Conservation (phyloP, 2,797 vertebrate species). For the Dryobates pubescens region DNA sequence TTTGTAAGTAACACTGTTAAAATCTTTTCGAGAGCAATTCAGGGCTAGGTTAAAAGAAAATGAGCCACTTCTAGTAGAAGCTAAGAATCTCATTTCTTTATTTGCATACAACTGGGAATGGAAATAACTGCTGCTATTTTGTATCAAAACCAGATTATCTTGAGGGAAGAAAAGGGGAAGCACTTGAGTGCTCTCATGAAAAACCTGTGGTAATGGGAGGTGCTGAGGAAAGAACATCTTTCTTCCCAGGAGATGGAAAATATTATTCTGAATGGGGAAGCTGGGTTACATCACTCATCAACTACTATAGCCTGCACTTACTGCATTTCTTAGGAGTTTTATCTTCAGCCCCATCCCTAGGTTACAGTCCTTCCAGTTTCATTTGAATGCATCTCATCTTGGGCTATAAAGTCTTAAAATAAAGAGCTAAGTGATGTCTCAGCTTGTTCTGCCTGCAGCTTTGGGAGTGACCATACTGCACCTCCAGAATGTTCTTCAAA, state of each 20-base stretch:
- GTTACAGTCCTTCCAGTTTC: not conserved
- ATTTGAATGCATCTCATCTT: not conserved
- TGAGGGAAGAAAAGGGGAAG: not conserved
- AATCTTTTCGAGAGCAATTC: not conserved
- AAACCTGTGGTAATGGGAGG: not conserved
- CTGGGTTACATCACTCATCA: not conserved
- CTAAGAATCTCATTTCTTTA: not conserved
- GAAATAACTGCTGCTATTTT: not conserved
- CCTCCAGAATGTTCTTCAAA: constrained; percentile 21
- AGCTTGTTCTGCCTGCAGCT: not conserved
- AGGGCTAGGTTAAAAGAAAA: not conserved
- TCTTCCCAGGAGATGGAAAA: not conserved
- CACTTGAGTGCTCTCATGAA: not conserved
- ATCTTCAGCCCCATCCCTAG: not conserved
- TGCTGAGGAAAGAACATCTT: not conserved
- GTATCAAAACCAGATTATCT: not conserved
- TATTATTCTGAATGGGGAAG: not conserved
- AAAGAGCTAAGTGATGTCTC: not conserved
- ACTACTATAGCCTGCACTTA: not conserved
- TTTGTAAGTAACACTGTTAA: constrained; percentile 4
- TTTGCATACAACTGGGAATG: not conserved
- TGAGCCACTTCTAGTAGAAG: not conserved
- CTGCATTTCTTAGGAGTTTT: not conserved
- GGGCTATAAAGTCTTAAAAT: constrained; percentile 7
- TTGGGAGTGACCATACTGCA: constrained; percentile 38